Percentiles rank a stretch among this genome's conserved stretches.
Evolutionary conservation across 1,140 invertebrate species (phyloP).

Genomic region (Scaptodrosophila lebanonensis): DNA sequence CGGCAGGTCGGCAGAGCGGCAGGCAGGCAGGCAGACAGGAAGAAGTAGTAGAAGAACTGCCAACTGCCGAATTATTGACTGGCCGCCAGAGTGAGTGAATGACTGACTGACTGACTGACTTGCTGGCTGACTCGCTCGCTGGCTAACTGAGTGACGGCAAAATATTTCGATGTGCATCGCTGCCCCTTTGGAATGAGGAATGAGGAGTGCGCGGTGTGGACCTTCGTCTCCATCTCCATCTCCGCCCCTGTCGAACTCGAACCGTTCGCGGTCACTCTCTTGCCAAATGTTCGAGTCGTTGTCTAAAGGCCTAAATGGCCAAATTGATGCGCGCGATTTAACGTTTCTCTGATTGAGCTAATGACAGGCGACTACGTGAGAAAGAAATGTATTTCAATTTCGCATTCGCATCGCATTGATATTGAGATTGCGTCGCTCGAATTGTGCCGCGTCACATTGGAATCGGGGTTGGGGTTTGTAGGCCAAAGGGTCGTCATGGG

Average conservation of each 20-base stretch:
- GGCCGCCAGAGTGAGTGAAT: slow-evolving; percentile 34
- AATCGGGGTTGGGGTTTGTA: too few species aligned
- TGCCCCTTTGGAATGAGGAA: slow-evolving; percentile 37
- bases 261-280: slow-evolving; percentile 37
- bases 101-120: slow-evolving; percentile 6
- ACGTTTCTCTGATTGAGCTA: slow-evolving; percentile 73
- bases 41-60: slow-evolving; percentile 40
- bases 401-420: slow-evolving; percentile 56
- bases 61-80: slow-evolving; percentile 71
- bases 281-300: slow-evolving; percentile 38
- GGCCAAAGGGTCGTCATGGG: too few species aligned
- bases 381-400: slow-evolving; percentile 77
- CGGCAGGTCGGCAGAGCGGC: slow-evolving; percentile 31
- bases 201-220: slow-evolving; percentile 37
- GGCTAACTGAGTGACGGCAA: slow-evolving; percentile 14
- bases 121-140: too few species aligned
- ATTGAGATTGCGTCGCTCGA: too few species aligned
- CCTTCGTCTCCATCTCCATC: slow-evolving; percentile 14
- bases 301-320: slow-evolving; percentile 47
- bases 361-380: slow-evolving; percentile 75
- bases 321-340: slow-evolving; percentile 71
- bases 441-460: too few species aligned
- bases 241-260: slow-evolving; percentile 1
- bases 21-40: slow-evolving; percentile 28
- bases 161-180: slow-evolving; percentile 63